Evolutionary conservation across 2,888 invertebrate species (phyloP).

Genomic region (Agrochola macilenta): DNA sequence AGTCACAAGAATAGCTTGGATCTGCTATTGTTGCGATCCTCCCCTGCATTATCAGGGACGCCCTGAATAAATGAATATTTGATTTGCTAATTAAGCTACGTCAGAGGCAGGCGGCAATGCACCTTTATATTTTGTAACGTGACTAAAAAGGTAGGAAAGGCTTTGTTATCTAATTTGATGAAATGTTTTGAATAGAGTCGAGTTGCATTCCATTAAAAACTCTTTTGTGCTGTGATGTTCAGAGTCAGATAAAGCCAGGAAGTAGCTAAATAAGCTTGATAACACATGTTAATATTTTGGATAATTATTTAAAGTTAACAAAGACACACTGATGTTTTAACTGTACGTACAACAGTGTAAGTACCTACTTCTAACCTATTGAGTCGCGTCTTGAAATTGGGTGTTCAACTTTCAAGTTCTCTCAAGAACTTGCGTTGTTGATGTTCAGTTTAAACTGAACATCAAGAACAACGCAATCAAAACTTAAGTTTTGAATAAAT

Average conservation of each 20-base stretch:
- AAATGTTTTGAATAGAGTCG: constrained; percentile 38
- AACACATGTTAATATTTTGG: background rate
- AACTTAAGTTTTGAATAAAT: constrained; percentile 48
- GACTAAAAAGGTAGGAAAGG: constrained; percentile 49
- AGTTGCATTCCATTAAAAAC: constrained; percentile 22
- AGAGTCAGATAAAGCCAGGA: background rate
- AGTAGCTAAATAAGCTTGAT: background rate
- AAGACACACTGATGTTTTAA: constrained; percentile 14
- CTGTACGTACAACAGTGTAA: background rate
- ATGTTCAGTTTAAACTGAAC: constrained; percentile 26
- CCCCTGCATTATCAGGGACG: constrained; percentile 73
- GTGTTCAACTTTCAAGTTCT: constrained; percentile 23
- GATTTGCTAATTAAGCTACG: constrained; percentile 85
- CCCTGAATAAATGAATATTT: constrained; percentile 87
- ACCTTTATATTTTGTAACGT: constrained; percentile 67
- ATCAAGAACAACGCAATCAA: too few species aligned
- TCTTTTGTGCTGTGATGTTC: constrained; percentile 14
- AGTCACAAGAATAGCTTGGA: constrained; percentile 55
- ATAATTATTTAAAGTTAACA: constrained; percentile 6
- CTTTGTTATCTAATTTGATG: constrained; percentile 56
- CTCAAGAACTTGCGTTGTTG: constrained; percentile 21
- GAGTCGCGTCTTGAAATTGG: constrained; percentile 6
- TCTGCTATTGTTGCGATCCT: constrained; percentile 67
- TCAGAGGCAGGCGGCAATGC: constrained; percentile 66
- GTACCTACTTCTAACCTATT: constrained; percentile 3